Base-by-base conservation (phyloP, 2,888 invertebrate genomes). In the Dynastes tityus region DNA sequence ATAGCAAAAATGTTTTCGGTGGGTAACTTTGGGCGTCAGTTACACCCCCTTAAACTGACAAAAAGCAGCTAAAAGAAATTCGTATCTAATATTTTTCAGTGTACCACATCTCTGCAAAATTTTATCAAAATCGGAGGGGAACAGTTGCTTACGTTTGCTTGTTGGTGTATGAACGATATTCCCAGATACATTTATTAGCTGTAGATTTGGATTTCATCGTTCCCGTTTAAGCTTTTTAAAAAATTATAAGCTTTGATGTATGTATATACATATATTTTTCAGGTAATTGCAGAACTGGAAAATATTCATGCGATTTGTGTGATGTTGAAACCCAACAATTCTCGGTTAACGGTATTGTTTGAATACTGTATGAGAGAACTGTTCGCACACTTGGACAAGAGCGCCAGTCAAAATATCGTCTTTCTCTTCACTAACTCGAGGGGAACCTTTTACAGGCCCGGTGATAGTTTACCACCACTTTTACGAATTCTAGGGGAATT, bases 311-410 rank as follows among this genome's bases (percentile, higher is more conserved):
- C 80, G 13, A 82, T 82, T 27, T 80, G 81, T 61, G 77, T 82
- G n/a, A 63, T 82, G 76, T 61, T 82, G 22, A 82, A 81, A 53
- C 82, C 82, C 1, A 80, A 82, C 58, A 76, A 80, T 45, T 29
- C 81, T 0, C 49, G 81, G 27, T 16, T 80, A 3, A 81, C 77
- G 0, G 80, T 80, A 11, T 45, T 80, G 27, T 81, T 82, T 49
- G 78, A 82, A 27, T 82, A 79, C 49, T 82, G 82, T 73, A 79
- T 82, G 11, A 81, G 80, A 65, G 80, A 80, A 68, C 32, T 82
- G 3, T 67, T 82, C 9, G 76, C 81, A 0, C 70, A 77, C 13
- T 74, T 82, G 63, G 76, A 82, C 9, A 80, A 78, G 45, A 79
- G 78, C 27, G 82, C 81, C 8, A 75, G 78, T 29, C n/a, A 65